These are phyloP conservation scores for Meandrusa payeni DNA, from an alignment of 2,888 invertebrate species.

Conservation along the genomic window DNA sequence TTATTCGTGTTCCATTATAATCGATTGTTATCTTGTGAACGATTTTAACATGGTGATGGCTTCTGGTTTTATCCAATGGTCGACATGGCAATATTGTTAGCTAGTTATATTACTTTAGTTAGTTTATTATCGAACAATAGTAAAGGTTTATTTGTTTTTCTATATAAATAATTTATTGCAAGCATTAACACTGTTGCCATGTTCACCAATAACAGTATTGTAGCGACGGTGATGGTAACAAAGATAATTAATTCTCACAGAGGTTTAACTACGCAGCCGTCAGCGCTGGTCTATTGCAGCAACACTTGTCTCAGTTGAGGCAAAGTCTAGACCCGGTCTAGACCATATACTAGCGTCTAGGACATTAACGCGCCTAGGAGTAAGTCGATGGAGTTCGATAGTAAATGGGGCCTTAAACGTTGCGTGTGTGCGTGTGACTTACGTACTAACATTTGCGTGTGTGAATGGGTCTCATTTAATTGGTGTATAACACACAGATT, in stretches of 20 bases:
- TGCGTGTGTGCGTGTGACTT: slow-evolving; percentile 40
- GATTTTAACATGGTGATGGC: slow-evolving; percentile 49
- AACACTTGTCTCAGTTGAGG: slow-evolving; percentile 74
- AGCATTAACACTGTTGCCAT: slow-evolving; percentile 46
- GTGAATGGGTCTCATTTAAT: slow-evolving; percentile 24
- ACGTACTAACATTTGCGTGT: slow-evolving; percentile 50
- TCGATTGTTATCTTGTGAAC: slow-evolving; percentile 26
- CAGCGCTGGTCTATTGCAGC: slow-evolving; percentile 77
- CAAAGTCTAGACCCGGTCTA: slow-evolving; percentile 63
- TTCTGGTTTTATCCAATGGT: slow-evolving; percentile 29
- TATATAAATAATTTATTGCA: too few relatives aligned
- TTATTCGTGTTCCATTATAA: slow-evolving; percentile 23
- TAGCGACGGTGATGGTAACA: slow-evolving; percentile 68
- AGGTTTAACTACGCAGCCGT: slow-evolving; percentile 80
- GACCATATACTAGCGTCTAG: slow-evolving; percentile 28
- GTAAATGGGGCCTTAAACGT: slow-evolving; percentile 51
- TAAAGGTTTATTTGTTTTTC: too few relatives aligned
- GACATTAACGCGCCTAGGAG: slow-evolving; percentile 52
- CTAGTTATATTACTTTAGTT: too few relatives aligned
- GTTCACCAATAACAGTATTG: slow-evolving; percentile 34
- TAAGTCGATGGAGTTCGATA: slow-evolving; percentile 57
- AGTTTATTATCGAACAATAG: too few relatives aligned
- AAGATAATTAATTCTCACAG: slow-evolving; percentile 63
- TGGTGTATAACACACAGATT: too few relatives aligned
- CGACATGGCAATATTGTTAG: slow-evolving; percentile 43